Conservation (phyloP, 1,140 invertebrate genomes). For the Agrypnia vestita region DNA sequence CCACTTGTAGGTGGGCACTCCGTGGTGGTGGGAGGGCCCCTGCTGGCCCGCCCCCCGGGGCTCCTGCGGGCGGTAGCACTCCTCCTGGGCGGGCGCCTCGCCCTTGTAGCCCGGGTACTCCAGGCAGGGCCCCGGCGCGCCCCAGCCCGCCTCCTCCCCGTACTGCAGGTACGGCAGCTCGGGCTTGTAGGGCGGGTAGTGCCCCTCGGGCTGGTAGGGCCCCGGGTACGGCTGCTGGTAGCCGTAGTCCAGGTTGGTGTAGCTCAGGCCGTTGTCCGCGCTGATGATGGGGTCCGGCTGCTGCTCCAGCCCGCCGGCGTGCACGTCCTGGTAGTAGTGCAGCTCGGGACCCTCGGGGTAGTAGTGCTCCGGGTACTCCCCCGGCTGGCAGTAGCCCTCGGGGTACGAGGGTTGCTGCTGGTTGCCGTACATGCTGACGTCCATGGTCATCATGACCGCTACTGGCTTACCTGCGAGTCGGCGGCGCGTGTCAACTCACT, state of each 20-base stretch:
- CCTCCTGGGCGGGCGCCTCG: conserved; percentile 45
- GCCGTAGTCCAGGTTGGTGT: conserved; percentile 90
- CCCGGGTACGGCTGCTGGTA: conserved; percentile 63
- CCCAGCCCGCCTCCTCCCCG: conserved; percentile 70
- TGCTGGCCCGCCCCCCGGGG: conserved; percentile 22
- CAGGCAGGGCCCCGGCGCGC: conserved; percentile 33
- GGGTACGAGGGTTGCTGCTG: conserved; percentile 65
- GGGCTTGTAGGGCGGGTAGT: conserved; percentile 58
- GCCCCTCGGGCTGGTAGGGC: conserved; percentile 37
- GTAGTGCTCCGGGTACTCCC: conserved; percentile 64
- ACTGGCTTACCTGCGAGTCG: not conserved
- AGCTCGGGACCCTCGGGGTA: conserved; percentile 67
- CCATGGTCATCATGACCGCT: conserved; percentile 72
- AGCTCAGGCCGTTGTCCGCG: conserved; percentile 88
- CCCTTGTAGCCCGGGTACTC: conserved; percentile 20
- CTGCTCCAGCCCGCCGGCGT: conserved; percentile 59
- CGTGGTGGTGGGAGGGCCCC: conserved; percentile 63
- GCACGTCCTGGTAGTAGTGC: conserved; percentile 67
- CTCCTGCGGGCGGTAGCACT: conserved; percentile 64
- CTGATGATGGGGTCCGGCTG: conserved; percentile 79
- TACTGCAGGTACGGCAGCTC: conserved; percentile 72
- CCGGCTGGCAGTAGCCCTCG: conserved; percentile 69
- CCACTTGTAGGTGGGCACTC: conserved; percentile 94
- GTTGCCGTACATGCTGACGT: conserved; percentile 73
- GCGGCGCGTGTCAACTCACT: conserved; percentile 15